These are phyloP conservation scores for Pogonocherus hispidulus DNA, from an alignment of 2,888 invertebrate genomes.

Conservation along the genomic window DNA sequence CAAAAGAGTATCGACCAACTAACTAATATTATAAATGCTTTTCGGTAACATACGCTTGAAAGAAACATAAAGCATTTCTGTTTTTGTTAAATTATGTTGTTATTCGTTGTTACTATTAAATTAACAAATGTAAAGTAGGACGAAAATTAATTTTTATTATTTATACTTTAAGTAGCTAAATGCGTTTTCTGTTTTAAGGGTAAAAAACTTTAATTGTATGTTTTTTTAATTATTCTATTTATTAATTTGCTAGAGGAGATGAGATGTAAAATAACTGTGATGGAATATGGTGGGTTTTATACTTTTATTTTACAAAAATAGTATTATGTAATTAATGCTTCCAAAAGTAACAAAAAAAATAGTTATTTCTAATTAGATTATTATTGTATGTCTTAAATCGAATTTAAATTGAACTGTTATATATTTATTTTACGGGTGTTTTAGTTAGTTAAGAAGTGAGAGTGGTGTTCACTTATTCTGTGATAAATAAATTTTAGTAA, in stretches of 20 bases:
- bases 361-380: constrained; percentile 25
- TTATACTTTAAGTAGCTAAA: constrained; percentile 20
- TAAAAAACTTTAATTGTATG: constrained; percentile 8
- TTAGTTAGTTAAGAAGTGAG: constrained; percentile 62
- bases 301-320: constrained; percentile 51
- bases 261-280: constrained; percentile 57
- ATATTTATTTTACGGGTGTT: constrained; percentile 66
- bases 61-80: constrained; percentile 43
- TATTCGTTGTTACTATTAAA: constrained; percentile 34
- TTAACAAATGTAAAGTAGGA: constrained; percentile 33
- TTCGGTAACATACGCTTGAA: constrained; percentile 63
- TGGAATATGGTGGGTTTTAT: constrained; percentile 53
- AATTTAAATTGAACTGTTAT: constrained; percentile 59
- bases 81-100: constrained; percentile 45
- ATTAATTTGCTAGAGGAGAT: constrained; percentile 25
- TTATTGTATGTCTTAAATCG: constrained; percentile 54
- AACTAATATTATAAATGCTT: constrained; percentile 63
- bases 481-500: constrained; percentile 70
- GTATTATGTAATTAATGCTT: constrained; percentile 58
- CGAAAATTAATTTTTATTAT: constrained; percentile 33
- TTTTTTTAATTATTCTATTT: constrained; percentile 12
- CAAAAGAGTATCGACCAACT: constrained; percentile 63
- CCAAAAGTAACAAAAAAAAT: constrained; percentile 41
- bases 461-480: constrained; percentile 70
- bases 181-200: constrained; percentile 2